These are phyloP conservation scores for Cheilosia urbana DNA, from an alignment of 2,888 invertebrate genomes.

Conservation along the genomic window DNA sequence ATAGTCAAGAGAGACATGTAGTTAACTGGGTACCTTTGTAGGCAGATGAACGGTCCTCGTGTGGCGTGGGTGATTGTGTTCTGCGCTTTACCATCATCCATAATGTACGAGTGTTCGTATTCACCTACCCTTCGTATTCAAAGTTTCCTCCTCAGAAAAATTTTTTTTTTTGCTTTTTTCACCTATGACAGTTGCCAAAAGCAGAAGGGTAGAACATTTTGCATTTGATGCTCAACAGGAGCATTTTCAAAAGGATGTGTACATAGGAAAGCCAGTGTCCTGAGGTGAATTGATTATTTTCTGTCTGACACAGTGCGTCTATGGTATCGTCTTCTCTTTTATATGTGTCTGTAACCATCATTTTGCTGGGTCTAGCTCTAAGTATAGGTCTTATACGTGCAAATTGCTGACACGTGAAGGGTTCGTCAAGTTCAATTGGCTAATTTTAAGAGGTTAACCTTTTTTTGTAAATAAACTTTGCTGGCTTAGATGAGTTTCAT, in stretches of 20 bases:
- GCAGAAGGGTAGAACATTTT: constrained; percentile 62
- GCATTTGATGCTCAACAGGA: constrained; percentile 64
- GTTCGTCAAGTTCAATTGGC: constrained; percentile 40
- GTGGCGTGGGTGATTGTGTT: constrained; percentile 1
- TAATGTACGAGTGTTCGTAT: background rate
- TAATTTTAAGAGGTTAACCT: constrained; percentile 32
- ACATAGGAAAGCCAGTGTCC: background rate
- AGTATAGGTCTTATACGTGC: background rate
- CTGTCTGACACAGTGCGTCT: constrained; percentile 22
- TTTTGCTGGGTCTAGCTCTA: background rate
- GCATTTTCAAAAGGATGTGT: constrained; percentile 5
- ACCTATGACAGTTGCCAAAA: constrained; percentile 69
- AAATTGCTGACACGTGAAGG: constrained; percentile 15
- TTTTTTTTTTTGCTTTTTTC: constrained; percentile 22
- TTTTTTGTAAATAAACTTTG: background rate
- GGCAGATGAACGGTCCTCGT: background rate
- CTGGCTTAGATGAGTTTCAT: too few species aligned
- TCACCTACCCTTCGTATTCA: background rate
- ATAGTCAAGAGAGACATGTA: background rate
- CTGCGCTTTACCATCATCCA: constrained; percentile 10
- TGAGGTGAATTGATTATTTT: constrained; percentile 62
- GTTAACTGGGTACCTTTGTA: constrained; percentile 12
- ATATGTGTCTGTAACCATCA: background rate
- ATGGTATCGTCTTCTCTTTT: background rate
- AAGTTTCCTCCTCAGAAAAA: constrained; percentile 13